Percentiles rank a stretch among this genome's conserved stretches.
phyloP scores from a whole-genome alignment of 2,113 vertebrate genomes.

The Pachycephala philippinensis region DNA sequence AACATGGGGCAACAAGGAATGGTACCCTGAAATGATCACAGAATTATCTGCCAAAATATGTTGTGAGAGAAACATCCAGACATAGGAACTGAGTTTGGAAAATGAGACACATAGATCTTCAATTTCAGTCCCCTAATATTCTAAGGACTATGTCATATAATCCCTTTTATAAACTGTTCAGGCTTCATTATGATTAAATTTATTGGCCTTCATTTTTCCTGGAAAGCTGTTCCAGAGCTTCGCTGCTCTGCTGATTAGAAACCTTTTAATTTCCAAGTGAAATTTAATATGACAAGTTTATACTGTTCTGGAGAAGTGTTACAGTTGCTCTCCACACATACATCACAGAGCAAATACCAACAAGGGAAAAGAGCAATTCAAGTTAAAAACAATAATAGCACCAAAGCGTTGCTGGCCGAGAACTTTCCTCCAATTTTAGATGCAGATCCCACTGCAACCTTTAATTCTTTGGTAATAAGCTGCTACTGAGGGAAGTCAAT shows the following conservation, averaged over 20 bases:
- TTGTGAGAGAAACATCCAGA: neutral
- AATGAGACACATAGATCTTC: neutral
- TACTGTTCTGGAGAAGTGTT: slow-evolving; percentile 24
- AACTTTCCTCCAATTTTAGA: slow-evolving; percentile 38
- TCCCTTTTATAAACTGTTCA: slow-evolving; percentile 52
- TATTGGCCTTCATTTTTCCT: slow-evolving; percentile 25
- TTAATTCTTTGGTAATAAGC: slow-evolving; percentile 56
- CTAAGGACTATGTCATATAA: slow-evolving; percentile 8
- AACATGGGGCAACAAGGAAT: neutral
- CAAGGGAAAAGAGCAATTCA: slow-evolving; percentile 44
- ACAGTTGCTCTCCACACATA: slow-evolving; percentile 3
- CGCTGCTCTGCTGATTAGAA: slow-evolving; percentile 33
- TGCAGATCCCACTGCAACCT: slow-evolving; percentile 41
- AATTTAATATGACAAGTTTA: slow-evolving; percentile 59
- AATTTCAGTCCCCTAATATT: neutral
- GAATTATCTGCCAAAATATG: neutral
- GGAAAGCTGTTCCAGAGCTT: slow-evolving; percentile 5
- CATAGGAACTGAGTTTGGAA: neutral
- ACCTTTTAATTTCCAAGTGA: slow-evolving; percentile 46
- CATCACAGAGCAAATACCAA: slow-evolving; percentile 20
- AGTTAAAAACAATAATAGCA: slow-evolving; percentile 29
- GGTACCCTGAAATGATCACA: neutral
- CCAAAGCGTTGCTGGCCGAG: neutral
- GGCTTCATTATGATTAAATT: slow-evolving; percentile 43
- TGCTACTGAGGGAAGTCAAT: slow-evolving; percentile 5